A percentile compares a stretch with the other conserved stretches of the same genome.
Conservation (phyloP, 2,888 invertebrate species). For the Ditylenchus weischeri region DNA sequence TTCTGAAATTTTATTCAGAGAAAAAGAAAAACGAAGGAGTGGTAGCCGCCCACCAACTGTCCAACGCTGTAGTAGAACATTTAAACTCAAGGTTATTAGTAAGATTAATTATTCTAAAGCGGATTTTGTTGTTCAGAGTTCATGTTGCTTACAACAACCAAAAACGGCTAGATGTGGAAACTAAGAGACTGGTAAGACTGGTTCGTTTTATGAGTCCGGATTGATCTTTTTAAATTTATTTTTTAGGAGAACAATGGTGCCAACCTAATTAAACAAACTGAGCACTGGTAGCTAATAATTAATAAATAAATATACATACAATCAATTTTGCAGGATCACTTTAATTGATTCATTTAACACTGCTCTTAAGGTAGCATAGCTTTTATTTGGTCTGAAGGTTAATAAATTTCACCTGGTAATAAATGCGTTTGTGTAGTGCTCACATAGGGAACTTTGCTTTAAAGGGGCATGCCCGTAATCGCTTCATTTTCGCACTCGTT, state of each 20-base stretch:
- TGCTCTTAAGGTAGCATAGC: conserved; percentile 63
- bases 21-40: conserved; percentile 87
- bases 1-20: too few species aligned
- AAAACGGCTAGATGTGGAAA: conserved; percentile 92
- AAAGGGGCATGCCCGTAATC: too few species aligned
- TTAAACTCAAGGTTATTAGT: conserved; percentile 71
- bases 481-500: too few species aligned
- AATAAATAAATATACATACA: too few species aligned
- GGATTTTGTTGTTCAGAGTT: conserved; percentile 67
- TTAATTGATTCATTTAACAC: conserved; percentile 67
- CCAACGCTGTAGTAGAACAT: conserved; percentile 90
- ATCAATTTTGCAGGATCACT: conserved; percentile 69
- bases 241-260: conserved; percentile 79
- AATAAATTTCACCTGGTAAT: neutral
- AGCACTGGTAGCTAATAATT: conserved; percentile 69
- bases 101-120: too few species aligned
- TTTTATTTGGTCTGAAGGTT: neutral
- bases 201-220: neutral
- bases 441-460: too few species aligned
- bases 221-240: neutral
- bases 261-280: conserved; percentile 91
- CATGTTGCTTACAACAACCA: conserved; percentile 97
- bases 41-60: conserved; percentile 83
- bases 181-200: conserved; percentile 72
- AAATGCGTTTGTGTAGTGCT: too few species aligned